Evolutionary conservation across 2,888 invertebrate genomes (phyloP).

Genomic region (Ormyrus labotus): DNA sequence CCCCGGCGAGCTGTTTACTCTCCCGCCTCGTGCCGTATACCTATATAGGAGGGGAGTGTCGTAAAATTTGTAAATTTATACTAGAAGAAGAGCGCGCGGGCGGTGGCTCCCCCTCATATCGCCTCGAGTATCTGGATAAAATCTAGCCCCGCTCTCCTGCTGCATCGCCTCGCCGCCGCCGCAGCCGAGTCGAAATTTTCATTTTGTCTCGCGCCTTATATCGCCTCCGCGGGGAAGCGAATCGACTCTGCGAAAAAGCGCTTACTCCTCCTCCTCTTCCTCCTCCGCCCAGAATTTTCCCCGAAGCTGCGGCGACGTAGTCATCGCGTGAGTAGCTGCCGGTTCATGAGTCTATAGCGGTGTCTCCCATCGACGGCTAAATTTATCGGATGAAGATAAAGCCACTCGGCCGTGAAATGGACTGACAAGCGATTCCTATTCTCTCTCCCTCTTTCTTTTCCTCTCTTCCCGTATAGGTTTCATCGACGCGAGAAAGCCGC

Average conservation of each 20-base stretch:
- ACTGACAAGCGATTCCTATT: constrained; percentile 44
- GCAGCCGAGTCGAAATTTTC: constrained; percentile 35
- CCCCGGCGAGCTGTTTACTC: constrained; percentile 24
- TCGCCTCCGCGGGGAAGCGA: not conserved
- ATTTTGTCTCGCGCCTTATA: constrained; percentile 13
- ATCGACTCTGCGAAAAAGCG: constrained; percentile 13
- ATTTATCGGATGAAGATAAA: constrained; percentile 49
- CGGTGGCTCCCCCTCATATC: constrained; percentile 27
- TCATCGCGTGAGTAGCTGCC: not conserved
- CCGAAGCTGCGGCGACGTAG: not conserved
- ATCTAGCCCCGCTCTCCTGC: constrained; percentile 8
- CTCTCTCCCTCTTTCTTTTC: not conserved
- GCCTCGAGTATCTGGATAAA: constrained; percentile 46
- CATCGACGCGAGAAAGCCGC: constrained; percentile 20
- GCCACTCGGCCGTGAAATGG: constrained; percentile 50
- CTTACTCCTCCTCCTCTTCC: not conserved
- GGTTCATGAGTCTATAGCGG: not conserved
- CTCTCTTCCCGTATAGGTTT: constrained; percentile 1
- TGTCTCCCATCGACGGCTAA: constrained; percentile 42
- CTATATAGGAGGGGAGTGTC: constrained; percentile 1
- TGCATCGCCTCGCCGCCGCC: not conserved
- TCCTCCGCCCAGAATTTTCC: not conserved
- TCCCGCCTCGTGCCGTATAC: not conserved
- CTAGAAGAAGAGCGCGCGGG: not conserved
- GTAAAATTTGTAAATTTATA: constrained; percentile 42